Evolutionary conservation across 1,140 invertebrate genomes (phyloP).

Genomic region (Pogonomyrmex californicus): DNA sequence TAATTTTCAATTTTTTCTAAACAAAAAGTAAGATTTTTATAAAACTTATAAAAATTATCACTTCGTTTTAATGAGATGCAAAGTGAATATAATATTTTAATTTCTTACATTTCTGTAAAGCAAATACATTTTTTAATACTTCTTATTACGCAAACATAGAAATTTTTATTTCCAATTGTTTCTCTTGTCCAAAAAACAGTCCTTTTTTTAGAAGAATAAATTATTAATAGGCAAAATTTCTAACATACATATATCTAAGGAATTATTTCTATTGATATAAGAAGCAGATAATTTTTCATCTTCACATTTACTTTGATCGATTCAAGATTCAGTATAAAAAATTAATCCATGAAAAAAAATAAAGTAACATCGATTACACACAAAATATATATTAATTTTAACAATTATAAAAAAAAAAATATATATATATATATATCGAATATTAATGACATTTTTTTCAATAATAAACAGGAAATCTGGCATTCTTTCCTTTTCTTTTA

Average conservation of each 20-base stretch:
- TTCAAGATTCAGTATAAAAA: neutral
- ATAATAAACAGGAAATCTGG: conserved; percentile 11
- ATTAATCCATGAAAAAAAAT: conserved; percentile 22
- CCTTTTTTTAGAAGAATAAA: neutral
- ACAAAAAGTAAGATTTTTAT: too few species aligned
- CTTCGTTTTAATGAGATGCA: neutral
- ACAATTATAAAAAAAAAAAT: conserved; percentile 16
- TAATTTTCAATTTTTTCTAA: neutral
- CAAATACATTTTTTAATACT: neutral
- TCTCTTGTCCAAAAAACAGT: neutral
- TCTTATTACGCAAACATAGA: neutral
- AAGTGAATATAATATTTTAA: neutral
- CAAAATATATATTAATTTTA: neutral
- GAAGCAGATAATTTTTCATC: neutral
- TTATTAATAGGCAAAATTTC: neutral
- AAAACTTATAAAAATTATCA: neutral
- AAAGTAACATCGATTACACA: neutral
- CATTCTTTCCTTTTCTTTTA: conserved; percentile 21
- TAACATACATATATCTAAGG: too few species aligned
- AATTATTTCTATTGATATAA: neutral
- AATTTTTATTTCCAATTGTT: neutral
- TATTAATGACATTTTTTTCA: conserved; percentile 12
- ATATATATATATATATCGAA: neutral
- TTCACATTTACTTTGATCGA: neutral
- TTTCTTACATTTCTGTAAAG: neutral